A percentile compares a stretch with the other conserved stretches of the same genome.
phyloP scores from a whole-genome alignment of 2,797 vertebrate species.

The Notolabrus celidotus region DNA sequence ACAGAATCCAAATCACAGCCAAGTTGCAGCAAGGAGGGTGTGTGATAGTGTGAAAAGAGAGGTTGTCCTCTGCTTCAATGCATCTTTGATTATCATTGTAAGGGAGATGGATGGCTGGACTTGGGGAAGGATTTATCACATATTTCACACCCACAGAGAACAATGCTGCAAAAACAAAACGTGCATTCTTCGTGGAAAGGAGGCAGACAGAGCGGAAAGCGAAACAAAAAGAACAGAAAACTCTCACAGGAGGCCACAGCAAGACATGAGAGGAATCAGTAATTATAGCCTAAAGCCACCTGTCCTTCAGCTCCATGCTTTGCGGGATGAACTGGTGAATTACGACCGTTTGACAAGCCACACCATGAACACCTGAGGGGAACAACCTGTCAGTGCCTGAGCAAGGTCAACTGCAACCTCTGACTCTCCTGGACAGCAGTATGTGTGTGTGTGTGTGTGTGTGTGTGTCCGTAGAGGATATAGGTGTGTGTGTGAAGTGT shows the following conservation, averaged over 20 bases:
- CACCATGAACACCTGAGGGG: slow-evolving; percentile 33
- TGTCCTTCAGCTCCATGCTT: slow-evolving; percentile 8
- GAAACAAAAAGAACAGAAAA: slow-evolving; percentile 11
- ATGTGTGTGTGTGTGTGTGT: slow-evolving; percentile 20
- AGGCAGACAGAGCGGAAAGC: slow-evolving; percentile 11
- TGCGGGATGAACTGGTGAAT: slow-evolving; percentile 30
- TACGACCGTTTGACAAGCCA: slow-evolving; percentile 21
- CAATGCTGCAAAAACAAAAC: slow-evolving; percentile 48
- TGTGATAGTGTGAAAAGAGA: slow-evolving; percentile 15
- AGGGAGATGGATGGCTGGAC: slow-evolving; percentile 48
- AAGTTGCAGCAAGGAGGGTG: slow-evolving; percentile 41
- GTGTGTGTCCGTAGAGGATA: slow-evolving; percentile 11
- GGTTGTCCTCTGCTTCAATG: slow-evolving; percentile 53
- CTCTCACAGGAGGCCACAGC: slow-evolving; percentile 20
- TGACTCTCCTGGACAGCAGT: slow-evolving; percentile 29
- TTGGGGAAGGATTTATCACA: slow-evolving; percentile 46
- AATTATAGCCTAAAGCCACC: neutral
- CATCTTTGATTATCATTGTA: slow-evolving; percentile 67
- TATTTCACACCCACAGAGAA: slow-evolving; percentile 50
- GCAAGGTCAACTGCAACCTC: slow-evolving; percentile 52
- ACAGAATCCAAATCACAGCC: slow-evolving; percentile 56
- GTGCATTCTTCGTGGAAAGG: slow-evolving; percentile 30
- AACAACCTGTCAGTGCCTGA: slow-evolving; percentile 22
- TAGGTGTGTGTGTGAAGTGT: slow-evolving; percentile 48
- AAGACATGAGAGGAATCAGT: slow-evolving; percentile 24